A percentile compares a stretch with the other conserved stretches of the same genome.
Conservation (phyloP, 2,888 invertebrate genomes). For the Drosophila bunnanda region DNA sequence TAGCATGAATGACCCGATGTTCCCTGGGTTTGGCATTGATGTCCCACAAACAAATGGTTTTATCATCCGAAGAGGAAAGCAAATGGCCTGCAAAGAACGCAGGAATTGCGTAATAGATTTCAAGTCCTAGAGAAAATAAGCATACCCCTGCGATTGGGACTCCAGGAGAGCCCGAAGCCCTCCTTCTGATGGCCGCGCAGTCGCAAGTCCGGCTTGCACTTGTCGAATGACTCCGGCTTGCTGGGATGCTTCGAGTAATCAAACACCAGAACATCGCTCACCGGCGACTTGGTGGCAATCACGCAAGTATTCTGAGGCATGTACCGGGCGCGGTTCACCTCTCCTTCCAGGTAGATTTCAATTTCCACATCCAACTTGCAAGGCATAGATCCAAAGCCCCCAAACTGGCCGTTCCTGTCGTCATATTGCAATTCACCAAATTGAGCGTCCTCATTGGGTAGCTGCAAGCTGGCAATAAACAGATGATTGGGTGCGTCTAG, state of each 20-base stretch:
- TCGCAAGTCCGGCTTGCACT: conserved; percentile 98
- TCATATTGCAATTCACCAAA: conserved; percentile 99
- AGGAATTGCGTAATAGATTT: background rate
- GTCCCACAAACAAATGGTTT: conserved; percentile 99
- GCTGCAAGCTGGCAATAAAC: conserved; percentile 98
- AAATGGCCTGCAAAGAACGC: conserved; percentile 87
- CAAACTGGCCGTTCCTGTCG: conserved; percentile 99
- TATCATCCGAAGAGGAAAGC: conserved; percentile 98
- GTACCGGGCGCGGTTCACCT: conserved; percentile 98
- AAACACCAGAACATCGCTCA: conserved; percentile 99
- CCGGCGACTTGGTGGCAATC: conserved; percentile 99
- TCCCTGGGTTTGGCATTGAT: conserved; percentile 98
- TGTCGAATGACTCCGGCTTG: conserved; percentile 98
- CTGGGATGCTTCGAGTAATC: conserved; percentile 99
- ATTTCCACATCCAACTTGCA: conserved; percentile 99
- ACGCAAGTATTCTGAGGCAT: conserved; percentile 99
- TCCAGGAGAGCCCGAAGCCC: conserved; percentile 96
- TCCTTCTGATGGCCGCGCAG: conserved; percentile 85
- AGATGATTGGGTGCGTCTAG: conserved; percentile 99
- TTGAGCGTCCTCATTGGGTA: conserved; percentile 99
- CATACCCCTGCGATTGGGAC: conserved; percentile 96
- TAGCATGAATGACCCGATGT: conserved; percentile 97
- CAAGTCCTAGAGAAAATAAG: background rate
- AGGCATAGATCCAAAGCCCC: conserved; percentile 99
- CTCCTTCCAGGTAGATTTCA: conserved; percentile 99